Evolutionary conservation across 2,113 vertebrate genomes (phyloP).

Genomic region (Petroica traversi): DNA sequence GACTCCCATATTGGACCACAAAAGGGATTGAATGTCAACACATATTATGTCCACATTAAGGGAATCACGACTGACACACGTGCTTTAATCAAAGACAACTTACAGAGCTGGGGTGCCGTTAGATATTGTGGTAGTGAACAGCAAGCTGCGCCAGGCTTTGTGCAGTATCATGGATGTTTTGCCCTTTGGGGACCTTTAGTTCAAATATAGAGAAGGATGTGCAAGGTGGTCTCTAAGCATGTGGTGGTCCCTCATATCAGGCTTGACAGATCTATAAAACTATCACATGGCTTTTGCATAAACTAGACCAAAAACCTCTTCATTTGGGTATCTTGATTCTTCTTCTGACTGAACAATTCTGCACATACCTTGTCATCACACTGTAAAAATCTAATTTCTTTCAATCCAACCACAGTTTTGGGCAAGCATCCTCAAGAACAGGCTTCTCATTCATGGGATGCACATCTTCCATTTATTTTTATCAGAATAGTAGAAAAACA

Average conservation of each 20-base stretch:
- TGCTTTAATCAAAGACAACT: not conserved
- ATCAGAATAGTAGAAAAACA: not conserved
- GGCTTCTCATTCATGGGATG: not conserved
- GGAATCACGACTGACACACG: not conserved
- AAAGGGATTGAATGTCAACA: not conserved
- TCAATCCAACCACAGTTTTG: not conserved
- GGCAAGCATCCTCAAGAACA: not conserved
- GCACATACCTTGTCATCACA: not conserved
- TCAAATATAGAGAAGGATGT: not conserved
- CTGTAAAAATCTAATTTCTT: not conserved
- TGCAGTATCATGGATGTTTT: not conserved
- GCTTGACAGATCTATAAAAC: not conserved
- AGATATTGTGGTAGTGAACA: not conserved
- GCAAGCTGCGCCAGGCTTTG: not conserved
- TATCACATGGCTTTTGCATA: not conserved
- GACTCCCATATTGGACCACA: not conserved
- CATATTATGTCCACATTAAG: not conserved
- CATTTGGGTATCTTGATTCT: not conserved
- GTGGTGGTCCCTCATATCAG: not conserved
- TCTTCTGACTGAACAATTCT: not conserved
- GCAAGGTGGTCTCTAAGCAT: not conserved
- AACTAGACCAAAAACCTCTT: not conserved
- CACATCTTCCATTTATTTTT: not conserved
- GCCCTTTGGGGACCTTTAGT: not conserved
- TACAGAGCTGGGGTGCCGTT: not conserved